Conservation (phyloP, 2,113 vertebrate genomes). For the Tragulus kanchil region DNA sequence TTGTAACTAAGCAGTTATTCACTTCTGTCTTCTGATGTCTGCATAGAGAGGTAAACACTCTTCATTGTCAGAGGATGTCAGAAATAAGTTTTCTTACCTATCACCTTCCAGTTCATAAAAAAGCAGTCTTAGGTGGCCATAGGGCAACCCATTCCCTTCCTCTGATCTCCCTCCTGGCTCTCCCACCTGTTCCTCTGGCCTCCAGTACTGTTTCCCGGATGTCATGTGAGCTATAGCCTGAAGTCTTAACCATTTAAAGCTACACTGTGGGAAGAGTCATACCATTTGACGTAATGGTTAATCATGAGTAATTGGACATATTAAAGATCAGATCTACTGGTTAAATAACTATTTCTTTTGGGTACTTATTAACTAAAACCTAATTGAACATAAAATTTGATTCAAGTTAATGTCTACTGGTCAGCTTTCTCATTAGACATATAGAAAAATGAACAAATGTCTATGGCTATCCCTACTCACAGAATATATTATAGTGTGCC, state of each 20-base stretch:
- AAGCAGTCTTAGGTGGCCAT: background rate
- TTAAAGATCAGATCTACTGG: background rate
- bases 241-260: background rate
- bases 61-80: background rate
- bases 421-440: background rate
- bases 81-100: background rate
- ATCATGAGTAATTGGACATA: no score
- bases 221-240: rapidly evolving
- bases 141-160: rapidly evolving
- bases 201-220: background rate
- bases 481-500: background rate
- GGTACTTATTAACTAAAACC: no score
- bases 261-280: background rate
- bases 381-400: background rate
- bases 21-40: background rate
- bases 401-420: background rate
- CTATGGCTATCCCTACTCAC: background rate
- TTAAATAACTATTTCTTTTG: background rate
- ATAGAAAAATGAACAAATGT: background rate
- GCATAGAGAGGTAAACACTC: background rate
- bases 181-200: no score
- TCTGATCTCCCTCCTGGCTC: rapidly evolving
- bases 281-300: rapidly evolving
- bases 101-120: background rate
- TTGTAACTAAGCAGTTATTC: background rate